Base-by-base conservation (phyloP, 2,113 vertebrate species). In the Sus scrofa region DNA sequence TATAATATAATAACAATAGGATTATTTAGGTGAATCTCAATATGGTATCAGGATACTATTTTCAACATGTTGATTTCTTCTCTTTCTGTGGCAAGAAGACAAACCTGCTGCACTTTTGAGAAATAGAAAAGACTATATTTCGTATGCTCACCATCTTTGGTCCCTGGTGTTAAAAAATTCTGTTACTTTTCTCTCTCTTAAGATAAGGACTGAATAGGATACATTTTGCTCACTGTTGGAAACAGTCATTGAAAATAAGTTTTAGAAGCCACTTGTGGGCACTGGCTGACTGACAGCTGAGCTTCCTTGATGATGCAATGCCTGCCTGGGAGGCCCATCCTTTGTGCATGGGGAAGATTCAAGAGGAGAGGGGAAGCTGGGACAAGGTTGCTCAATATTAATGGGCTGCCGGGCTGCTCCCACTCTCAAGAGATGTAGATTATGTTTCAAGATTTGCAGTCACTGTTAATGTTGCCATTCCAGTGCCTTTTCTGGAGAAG, bases 231-330 rank as follows among this genome's bases (percentile, higher is more conserved):
- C n/a, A 50, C 18, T 79, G 58, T 68, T 70, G 12, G 58, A 84
- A 96, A 58, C 74, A 84, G 56, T 22, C 37, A 14, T 22, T 6
- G 15, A 78, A 89, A 83, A 24, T 62, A 50, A 68, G 7, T 77
- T 54, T 39, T 44, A 34, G n/a, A 83, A 84, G 39, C 30, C 63
- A 81, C 0, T 0, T 34, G 16, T 81, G n/a, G 79, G 39, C 34
- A 7, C 11, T 50, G 89, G 52, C 67, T 74, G 34, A 92, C 22
- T 54, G 73, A 92, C 0, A 32, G 5, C 39, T 92, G 71, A 68
- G 71, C 22, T 50, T 50, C 67, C 9, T 3, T 0, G 0, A 8
- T 34, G 67, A 82, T 0, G 0, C 9, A 5, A 39, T 15, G 15
- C 15, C 30, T 9, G 0, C 0, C 19, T 56, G 30, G 75, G 13